These are phyloP conservation scores for Nycticorax nycticorax DNA, from an alignment of 2,113 vertebrate genomes.

Conservation along the genomic window DNA sequence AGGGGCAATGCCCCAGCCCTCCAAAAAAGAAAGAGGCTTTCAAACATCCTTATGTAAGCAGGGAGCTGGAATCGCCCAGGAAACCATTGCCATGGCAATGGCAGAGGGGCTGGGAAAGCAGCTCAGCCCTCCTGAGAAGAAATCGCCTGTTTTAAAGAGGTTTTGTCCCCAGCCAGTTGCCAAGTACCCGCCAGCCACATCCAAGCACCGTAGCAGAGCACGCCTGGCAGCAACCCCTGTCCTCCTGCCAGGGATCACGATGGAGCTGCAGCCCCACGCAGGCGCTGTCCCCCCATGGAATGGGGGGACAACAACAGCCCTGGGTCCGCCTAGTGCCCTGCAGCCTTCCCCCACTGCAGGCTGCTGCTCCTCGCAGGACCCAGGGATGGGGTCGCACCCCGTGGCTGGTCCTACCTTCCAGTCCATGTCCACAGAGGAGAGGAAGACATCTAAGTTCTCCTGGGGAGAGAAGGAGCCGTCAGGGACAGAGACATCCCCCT, in stretches of 20 bases:
- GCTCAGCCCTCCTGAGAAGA: constrained; percentile 35
- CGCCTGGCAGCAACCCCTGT: background rate
- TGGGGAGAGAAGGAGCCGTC: constrained; percentile 42
- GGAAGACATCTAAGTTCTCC: constrained; percentile 90
- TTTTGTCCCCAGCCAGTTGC: background rate
- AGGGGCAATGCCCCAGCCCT: background rate
- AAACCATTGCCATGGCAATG: constrained; percentile 71
- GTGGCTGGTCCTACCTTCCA: constrained; percentile 87
- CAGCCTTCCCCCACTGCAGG: background rate
- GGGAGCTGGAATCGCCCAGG: constrained; percentile 44
- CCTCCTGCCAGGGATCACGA: background rate
- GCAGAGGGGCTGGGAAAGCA: constrained; percentile 54
- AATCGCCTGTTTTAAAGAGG: constrained; percentile 42
- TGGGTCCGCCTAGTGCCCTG: accelerated
- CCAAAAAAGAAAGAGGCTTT: constrained; percentile 41
- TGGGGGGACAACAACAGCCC: background rate
- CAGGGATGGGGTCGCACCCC: background rate
- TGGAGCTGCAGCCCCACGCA: background rate
- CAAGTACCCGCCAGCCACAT: background rate
- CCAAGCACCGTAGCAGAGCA: background rate
- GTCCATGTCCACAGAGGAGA: constrained; percentile 79
- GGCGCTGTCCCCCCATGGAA: background rate
- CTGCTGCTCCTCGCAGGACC: background rate
- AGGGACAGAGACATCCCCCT: background rate
- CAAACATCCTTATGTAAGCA: constrained; percentile 44